A percentile compares a stretch with the other conserved stretches of the same genome.
These are phyloP conservation scores for Anniella stebbinsi DNA, from an alignment of 2,797 vertebrate genomes.

Conservation along the genomic window DNA sequence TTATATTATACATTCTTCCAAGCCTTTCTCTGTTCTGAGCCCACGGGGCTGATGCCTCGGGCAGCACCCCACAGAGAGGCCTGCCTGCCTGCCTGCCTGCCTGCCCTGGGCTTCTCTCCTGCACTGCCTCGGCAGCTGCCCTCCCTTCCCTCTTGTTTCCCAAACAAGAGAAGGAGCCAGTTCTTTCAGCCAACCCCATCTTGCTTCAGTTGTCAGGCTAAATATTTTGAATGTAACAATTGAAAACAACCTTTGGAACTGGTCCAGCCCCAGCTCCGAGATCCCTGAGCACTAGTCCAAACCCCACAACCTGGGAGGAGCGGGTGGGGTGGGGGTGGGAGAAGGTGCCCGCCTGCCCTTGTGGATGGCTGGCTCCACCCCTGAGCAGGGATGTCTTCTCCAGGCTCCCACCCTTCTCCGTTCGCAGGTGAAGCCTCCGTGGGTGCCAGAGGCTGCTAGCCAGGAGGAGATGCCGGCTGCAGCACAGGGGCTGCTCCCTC, in stretches of 20 bases:
- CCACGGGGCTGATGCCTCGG: too few relatives aligned
- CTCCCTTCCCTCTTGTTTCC: constrained; percentile 67
- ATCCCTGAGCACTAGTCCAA: not conserved
- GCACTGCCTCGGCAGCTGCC: not conserved
- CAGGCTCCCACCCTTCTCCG: not conserved
- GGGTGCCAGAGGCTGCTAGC: not conserved
- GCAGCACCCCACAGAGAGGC: too few relatives aligned
- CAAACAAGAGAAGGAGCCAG: constrained; percentile 68
- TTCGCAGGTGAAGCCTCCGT: not conserved
- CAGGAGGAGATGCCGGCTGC: too few relatives aligned
- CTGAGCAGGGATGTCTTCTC: not conserved
- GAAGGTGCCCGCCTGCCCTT: not conserved
- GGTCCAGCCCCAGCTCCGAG: not conserved
- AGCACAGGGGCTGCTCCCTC: not conserved
- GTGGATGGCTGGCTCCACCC: not conserved
- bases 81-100: too few relatives aligned
- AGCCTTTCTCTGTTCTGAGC: too few relatives aligned
- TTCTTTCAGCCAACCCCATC: not conserved
- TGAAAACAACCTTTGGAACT: constrained; percentile 54
- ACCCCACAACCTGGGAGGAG: too few relatives aligned
- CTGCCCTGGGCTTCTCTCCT: too few relatives aligned
- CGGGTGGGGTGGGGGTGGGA: too few relatives aligned
- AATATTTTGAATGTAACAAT: constrained; percentile 77
- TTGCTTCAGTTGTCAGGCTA: constrained; percentile 79
- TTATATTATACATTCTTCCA: too few relatives aligned